phyloP scores from a whole-genome alignment of 2,113 vertebrate species.

The Lepus europaeus region DNA sequence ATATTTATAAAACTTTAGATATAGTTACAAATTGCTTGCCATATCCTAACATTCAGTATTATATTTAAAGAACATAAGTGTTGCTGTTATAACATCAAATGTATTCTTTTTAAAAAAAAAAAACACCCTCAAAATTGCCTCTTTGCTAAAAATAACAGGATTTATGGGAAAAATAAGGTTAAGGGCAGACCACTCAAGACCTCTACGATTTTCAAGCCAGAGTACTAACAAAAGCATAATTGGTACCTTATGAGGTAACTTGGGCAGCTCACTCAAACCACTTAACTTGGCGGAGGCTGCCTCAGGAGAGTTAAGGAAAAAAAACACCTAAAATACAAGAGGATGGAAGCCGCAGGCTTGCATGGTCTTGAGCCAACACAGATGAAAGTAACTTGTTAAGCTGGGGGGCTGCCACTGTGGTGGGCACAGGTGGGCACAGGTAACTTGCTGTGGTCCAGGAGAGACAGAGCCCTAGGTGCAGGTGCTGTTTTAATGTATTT shows the following conservation, averaged over 20 bases:
- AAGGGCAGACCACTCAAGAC: constrained; percentile 59
- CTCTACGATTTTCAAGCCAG: constrained; percentile 67
- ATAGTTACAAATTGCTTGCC: constrained; percentile 52
- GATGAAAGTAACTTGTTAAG: background rate
- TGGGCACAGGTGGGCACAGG: background rate
- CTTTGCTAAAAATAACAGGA: constrained; percentile 71
- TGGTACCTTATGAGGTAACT: constrained; percentile 63
- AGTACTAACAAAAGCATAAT: constrained; percentile 69
- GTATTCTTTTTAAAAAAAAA: background rate
- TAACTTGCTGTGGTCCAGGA: background rate
- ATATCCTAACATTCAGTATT: constrained; percentile 42
- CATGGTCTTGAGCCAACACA: background rate
- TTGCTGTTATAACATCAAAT: constrained; percentile 64
- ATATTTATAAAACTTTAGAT: constrained; percentile 35
- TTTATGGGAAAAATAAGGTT: constrained; percentile 64
- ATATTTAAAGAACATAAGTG: constrained; percentile 59
- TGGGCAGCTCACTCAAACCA: constrained; percentile 40
- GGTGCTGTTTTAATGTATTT: background rate
- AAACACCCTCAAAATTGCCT: constrained; percentile 29
- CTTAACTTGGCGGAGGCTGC: constrained; percentile 16
- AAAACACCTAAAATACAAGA: constrained; percentile 9
- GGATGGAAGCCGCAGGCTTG: background rate
- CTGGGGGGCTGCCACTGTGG: background rate
- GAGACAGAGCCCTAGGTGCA: background rate
- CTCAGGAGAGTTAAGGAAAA: background rate